Evolutionary conservation across 2,113 vertebrate species (phyloP).

Genomic region (Pelvicachromis taeniatus): DNA sequence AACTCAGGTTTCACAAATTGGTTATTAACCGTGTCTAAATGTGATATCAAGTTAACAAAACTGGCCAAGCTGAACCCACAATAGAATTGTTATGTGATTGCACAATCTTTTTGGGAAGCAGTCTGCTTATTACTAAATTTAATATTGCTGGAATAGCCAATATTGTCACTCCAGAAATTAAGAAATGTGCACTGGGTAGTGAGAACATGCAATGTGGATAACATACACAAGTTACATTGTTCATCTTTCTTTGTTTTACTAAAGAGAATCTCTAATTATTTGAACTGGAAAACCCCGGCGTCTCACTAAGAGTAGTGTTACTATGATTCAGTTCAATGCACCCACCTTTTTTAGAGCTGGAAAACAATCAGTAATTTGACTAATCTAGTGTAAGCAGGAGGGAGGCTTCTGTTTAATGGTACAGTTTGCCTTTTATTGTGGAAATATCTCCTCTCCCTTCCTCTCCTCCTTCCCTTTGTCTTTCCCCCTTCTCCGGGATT

Average conservation of each 20-base stretch:
- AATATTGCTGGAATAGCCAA: background rate
- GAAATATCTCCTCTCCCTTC: background rate
- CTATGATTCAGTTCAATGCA: conserved; percentile 37
- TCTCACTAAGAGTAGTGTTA: conserved; percentile 22
- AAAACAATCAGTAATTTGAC: conserved; percentile 57
- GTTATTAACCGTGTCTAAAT: background rate
- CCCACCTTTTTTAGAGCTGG: conserved; percentile 20
- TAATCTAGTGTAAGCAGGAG: conserved; percentile 56
- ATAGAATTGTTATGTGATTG: background rate
- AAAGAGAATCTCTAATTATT: conserved; percentile 28
- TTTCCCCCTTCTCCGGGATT: conserved; percentile 5
- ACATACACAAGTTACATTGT: background rate
- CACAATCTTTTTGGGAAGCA: background rate
- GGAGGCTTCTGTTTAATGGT: conserved; percentile 29
- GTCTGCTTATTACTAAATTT: background rate
- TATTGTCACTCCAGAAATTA: background rate
- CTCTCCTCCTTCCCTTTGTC: background rate
- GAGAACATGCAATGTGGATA: background rate
- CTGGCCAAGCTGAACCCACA: background rate
- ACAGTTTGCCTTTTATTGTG: conserved; percentile 20
- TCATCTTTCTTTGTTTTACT: background rate
- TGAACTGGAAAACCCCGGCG: conserved; percentile 18
- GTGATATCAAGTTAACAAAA: background rate
- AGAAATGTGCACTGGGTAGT: background rate
- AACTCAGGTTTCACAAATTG: background rate